Base-by-base conservation (phyloP, 2,888 invertebrate species). In the Gryllus longicercus region DNA sequence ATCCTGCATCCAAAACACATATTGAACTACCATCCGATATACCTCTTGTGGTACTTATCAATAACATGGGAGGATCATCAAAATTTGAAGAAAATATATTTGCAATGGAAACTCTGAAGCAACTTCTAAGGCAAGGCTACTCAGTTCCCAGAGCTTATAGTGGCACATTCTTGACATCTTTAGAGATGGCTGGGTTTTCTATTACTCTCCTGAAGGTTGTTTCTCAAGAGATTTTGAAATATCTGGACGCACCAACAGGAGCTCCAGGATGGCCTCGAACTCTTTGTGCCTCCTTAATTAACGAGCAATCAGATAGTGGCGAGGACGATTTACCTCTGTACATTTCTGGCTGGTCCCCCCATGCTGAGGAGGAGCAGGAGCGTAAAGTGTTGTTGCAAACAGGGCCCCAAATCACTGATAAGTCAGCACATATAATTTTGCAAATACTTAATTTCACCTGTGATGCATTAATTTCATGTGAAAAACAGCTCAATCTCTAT, bases 171-270 rank as follows among this genome's bases (percentile, higher is more conserved):
- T 91, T 94, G 87, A 93, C 95, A 0, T 94, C 95, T 0, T 86
- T 95, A 76, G 93, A 95, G 84, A 93, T 93, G 90, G 91, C 92
- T 80, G 96, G 95, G 11, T 89, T 95, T 84, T 93, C 94, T 83
- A 88, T 96, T 50, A 93, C 94, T 18, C 83, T 96, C 23, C 84
- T 94, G 14, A 90, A 91, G 83, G 85, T 92, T 16, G 87, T 87
- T 18, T 84, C 86, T 5, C 82, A 85, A 11, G 84, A 87, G 38
- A 83, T 92, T 86, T 82, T 93, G 80, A 85, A 87, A 11, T 88
- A 90, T 76, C 86, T 93, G 38, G 93, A 94, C 84, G 88, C 87
- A 8, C 87, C 88, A 16, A 91, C 92, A 0, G 86, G 86, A 21
- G 91, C 91, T 2, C 88, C 90, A 11, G 88, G 88, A 74, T 92